Conservation (phyloP, 1,140 invertebrate species). For the Mycetomoellerius zeteki region DNA sequence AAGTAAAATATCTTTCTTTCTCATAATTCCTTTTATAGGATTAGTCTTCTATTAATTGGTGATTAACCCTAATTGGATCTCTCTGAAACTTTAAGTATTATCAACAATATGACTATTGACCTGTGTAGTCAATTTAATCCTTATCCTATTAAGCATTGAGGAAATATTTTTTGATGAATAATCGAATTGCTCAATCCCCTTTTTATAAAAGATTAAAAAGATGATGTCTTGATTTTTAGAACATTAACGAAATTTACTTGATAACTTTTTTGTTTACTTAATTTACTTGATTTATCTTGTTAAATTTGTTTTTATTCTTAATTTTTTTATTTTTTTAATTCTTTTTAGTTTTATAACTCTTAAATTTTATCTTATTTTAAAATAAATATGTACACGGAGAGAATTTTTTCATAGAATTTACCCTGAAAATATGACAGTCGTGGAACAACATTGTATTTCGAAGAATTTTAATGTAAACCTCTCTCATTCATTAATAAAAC, state of each 20-base stretch:
- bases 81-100: conserved; percentile 26
- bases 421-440: too few relatives aligned
- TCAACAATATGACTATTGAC: conserved; percentile 23
- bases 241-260: not conserved
- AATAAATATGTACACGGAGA: not conserved
- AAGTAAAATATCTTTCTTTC: conserved; percentile 8
- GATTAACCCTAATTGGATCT: conserved; percentile 50
- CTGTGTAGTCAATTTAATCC: conserved; percentile 36
- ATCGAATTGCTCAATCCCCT: not conserved
- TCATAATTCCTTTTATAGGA: not conserved
- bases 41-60: conserved; percentile 33
- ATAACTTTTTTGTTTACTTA: too few relatives aligned
- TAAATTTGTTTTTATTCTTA: not conserved
- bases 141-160: conserved; percentile 15
- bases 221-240: not conserved
- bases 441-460: too few relatives aligned
- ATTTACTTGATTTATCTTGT: not conserved
- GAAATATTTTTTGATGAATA: conserved; percentile 53
- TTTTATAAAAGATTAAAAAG: not conserved
- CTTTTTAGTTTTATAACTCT: not conserved
- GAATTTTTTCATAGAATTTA: too few relatives aligned
- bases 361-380: not conserved
- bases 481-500: too few relatives aligned
- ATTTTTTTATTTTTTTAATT: not conserved
- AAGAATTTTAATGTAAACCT: too few relatives aligned